phyloP scores from a whole-genome alignment of 2,113 vertebrate genomes.

The Clupea harengus region DNA sequence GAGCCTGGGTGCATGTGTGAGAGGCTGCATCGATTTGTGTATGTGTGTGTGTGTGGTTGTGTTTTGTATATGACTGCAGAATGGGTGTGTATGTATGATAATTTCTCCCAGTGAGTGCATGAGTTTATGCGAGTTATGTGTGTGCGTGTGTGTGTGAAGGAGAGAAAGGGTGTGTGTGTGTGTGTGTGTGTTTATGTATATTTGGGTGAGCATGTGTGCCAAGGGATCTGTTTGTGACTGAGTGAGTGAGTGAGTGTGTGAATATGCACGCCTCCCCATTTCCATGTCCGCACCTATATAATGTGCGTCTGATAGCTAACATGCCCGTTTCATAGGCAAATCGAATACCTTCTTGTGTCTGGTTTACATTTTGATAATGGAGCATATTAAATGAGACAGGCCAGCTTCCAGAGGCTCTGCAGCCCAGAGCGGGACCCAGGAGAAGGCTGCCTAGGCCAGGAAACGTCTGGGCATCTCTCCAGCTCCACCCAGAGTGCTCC shows the following conservation, averaged over 20 bases:
- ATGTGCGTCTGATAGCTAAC: neutral
- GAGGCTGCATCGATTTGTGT: neutral
- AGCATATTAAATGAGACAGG: neutral
- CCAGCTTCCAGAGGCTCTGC: neutral
- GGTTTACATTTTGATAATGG: slow-evolving; percentile 5
- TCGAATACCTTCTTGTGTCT: neutral
- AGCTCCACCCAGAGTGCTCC: neutral
- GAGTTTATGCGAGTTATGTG: neutral
- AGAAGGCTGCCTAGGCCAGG: neutral
- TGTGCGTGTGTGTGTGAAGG: neutral
- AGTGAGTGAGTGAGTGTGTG: no score
- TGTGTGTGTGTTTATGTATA: no score
- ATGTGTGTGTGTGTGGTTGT: neutral
- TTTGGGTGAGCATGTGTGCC: neutral
- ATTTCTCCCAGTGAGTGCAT: neutral
- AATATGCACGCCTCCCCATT: no score
- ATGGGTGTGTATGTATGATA: neutral
- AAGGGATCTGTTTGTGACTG: neutral
- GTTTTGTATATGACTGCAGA: neutral
- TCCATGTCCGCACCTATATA: neutral
- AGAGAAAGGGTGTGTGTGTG: neutral
- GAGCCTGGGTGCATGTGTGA: neutral
- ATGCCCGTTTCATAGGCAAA: neutral
- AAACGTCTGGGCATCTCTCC: slow-evolving; percentile 22
- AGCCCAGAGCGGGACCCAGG: slow-evolving; percentile 14